A percentile compares a stretch with the other conserved stretches of the same genome.
Evolutionary conservation across 2,888 invertebrate species (phyloP).

Genomic region (Torymus tubicola): DNA sequence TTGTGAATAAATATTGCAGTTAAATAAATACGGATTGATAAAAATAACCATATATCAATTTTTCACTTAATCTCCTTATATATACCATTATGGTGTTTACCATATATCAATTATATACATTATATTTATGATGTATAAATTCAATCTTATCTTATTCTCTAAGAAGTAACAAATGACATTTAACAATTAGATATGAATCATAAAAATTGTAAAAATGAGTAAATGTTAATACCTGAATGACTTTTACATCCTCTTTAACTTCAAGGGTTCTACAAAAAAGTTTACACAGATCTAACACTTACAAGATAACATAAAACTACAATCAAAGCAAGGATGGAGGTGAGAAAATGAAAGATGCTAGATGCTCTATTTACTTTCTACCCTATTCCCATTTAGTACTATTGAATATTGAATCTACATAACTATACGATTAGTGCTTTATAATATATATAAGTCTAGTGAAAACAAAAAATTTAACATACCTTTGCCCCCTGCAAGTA

Average conservation of each 20-base stretch:
- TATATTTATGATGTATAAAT: too few relatives aligned
- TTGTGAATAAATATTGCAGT: too few relatives aligned
- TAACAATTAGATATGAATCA: neutral
- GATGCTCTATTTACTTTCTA: neutral
- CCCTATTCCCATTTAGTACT: slow-evolving; percentile 17
- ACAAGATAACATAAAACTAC: slow-evolving; percentile 19
- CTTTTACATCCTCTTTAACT: slow-evolving; percentile 34
- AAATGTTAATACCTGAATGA: slow-evolving; percentile 1
- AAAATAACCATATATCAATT: too few relatives aligned
- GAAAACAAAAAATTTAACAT: slow-evolving; percentile 75
- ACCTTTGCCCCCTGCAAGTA: slow-evolving; percentile 81
- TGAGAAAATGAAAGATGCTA: slow-evolving; percentile 1
- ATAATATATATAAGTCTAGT: slow-evolving; percentile 59
- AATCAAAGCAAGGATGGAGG: slow-evolving; percentile 40
- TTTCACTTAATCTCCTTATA: too few relatives aligned
- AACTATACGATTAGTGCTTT: slow-evolving; percentile 56
- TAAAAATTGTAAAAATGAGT: neutral
- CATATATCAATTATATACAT: too few relatives aligned
- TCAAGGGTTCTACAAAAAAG: neutral
- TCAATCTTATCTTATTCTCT: neutral
- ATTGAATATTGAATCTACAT: slow-evolving; percentile 27
- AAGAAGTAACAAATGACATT: neutral
- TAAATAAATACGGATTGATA: too few relatives aligned
- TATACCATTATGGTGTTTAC: too few relatives aligned
- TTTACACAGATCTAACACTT: slow-evolving; percentile 10